Conservation (phyloP, 2,113 vertebrate species). For the Mus spicilegus region DNA sequence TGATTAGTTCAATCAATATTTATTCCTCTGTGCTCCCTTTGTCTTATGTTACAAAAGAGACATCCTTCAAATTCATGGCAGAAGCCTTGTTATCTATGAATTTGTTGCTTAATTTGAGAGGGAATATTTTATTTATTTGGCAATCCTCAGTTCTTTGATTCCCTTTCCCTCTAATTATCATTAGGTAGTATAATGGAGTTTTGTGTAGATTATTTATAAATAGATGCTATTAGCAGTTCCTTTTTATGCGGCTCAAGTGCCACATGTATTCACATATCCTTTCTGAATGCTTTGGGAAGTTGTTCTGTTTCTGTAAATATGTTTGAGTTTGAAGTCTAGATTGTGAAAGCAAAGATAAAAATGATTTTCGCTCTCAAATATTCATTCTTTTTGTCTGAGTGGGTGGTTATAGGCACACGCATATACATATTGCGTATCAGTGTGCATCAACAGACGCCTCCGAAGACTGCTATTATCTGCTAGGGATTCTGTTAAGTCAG, state of each 20-base stretch:
- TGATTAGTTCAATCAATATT: slow-evolving; percentile 89
- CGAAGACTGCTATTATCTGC: slow-evolving; percentile 80
- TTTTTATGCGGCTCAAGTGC: not conserved
- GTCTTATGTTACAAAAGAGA: slow-evolving; percentile 85
- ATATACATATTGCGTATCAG: slow-evolving; percentile 79
- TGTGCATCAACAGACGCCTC: slow-evolving; percentile 80
- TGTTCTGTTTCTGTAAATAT: slow-evolving; percentile 62
- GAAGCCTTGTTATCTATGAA: slow-evolving; percentile 81
- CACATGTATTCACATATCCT: slow-evolving; percentile 33
- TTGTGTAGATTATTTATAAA: slow-evolving; percentile 70
- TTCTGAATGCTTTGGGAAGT: not conserved
- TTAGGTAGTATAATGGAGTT: slow-evolving; percentile 53
- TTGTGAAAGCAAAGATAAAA: slow-evolving; percentile 68
- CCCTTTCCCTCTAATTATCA: slow-evolving; percentile 67
- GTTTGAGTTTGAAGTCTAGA: slow-evolving; percentile 61
- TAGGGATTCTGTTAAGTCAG: slow-evolving; percentile 78
- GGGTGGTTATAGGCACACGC: slow-evolving; percentile 70
- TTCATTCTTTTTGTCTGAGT: slow-evolving; percentile 69
- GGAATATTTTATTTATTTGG: slow-evolving; percentile 81
- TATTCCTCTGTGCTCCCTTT: slow-evolving; percentile 85
- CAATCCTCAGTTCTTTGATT: slow-evolving; percentile 75
- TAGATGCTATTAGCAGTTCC: slow-evolving; percentile 43
- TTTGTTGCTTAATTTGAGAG: slow-evolving; percentile 81
- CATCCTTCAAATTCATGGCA: slow-evolving; percentile 82
- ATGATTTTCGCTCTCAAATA: slow-evolving; percentile 67